phyloP scores from a whole-genome alignment of 2,113 vertebrate species.

The Eudorcas thomsonii region DNA sequence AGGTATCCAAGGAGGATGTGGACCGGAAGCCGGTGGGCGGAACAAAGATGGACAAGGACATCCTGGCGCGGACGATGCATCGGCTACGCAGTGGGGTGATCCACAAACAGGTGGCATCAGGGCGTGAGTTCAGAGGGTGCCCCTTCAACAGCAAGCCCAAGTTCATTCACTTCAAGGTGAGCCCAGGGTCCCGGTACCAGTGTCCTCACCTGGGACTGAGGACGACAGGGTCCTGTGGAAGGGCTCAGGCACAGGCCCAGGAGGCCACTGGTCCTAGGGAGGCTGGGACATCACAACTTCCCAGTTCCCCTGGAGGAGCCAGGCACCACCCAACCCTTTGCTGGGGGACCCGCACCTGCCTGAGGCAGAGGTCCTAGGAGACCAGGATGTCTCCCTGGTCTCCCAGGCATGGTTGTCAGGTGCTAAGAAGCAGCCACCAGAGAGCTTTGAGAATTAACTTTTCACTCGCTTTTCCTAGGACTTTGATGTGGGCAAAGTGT shows the following conservation, averaged over 20 bases:
- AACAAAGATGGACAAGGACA: conserved; percentile 71
- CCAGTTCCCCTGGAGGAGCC: background rate
- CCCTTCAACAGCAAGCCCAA: conserved; percentile 91
- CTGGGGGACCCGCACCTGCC: background rate
- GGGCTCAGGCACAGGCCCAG: background rate
- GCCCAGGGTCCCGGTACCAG: background rate
- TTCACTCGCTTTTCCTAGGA: conserved; percentile 81
- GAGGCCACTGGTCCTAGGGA: background rate
- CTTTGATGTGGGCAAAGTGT: conserved; percentile 90
- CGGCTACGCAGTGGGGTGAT: conserved; percentile 56
- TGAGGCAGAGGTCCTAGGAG: fast-evolving
- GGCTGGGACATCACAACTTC: background rate
- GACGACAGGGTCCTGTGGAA: fast-evolving
- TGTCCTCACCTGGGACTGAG: fast-evolving
- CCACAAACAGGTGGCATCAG: conserved; percentile 74
- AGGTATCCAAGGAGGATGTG: conserved; percentile 71
- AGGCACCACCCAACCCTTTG: background rate
- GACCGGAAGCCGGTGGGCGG: conserved; percentile 51
- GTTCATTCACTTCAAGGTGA: conserved; percentile 90
- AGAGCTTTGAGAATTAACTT: background rate
- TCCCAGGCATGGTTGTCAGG: no score
- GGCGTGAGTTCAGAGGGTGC: conserved; percentile 77
- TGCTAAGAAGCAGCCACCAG: fast-evolving
- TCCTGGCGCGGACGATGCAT: conserved; percentile 2
- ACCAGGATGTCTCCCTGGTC: background rate